A percentile compares a stretch with the other conserved stretches of the same genome.
Evolutionary conservation across 2,797 vertebrate species (phyloP).

Genomic region (Eidolon dupreanum): DNA sequence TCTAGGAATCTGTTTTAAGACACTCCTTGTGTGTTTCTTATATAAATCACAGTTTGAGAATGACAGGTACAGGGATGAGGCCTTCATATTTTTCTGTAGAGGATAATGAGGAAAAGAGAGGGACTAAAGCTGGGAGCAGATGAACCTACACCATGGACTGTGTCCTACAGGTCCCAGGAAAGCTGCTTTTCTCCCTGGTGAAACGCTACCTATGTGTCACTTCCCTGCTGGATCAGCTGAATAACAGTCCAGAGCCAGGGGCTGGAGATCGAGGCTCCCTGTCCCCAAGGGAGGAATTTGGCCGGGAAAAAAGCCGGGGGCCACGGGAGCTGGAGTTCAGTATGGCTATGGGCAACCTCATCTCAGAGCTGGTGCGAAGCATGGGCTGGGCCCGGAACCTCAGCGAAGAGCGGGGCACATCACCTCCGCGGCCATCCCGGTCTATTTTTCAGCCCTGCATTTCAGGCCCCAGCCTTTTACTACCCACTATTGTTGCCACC

Average conservation of each 20-base stretch:
- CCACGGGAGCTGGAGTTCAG: constrained; percentile 95
- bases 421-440: constrained; percentile 18
- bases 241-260: constrained; percentile 85
- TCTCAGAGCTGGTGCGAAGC: constrained; percentile 92
- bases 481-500: constrained; percentile 68
- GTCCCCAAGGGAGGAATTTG: constrained; percentile 69
- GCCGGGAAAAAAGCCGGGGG: constrained; percentile 84
- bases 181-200: constrained; percentile 95
- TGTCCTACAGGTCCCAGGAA: constrained; percentile 92
- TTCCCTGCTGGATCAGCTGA: constrained; percentile 94
- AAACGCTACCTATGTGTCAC: constrained; percentile 95
- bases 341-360: constrained; percentile 95
- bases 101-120: neutral
- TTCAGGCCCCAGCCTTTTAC: constrained; percentile 64
- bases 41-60: neutral
- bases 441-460: constrained; percentile 92
- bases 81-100: neutral
- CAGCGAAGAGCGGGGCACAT: neutral
- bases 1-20: neutral
- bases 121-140: neutral
- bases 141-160: neutral
- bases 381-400: constrained; percentile 95
- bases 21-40: neutral
- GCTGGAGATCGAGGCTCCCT: constrained; percentile 81
- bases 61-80: neutral